These are phyloP conservation scores for Whitmania pigra DNA, from an alignment of 1,140 invertebrate species.

Conservation along the genomic window DNA sequence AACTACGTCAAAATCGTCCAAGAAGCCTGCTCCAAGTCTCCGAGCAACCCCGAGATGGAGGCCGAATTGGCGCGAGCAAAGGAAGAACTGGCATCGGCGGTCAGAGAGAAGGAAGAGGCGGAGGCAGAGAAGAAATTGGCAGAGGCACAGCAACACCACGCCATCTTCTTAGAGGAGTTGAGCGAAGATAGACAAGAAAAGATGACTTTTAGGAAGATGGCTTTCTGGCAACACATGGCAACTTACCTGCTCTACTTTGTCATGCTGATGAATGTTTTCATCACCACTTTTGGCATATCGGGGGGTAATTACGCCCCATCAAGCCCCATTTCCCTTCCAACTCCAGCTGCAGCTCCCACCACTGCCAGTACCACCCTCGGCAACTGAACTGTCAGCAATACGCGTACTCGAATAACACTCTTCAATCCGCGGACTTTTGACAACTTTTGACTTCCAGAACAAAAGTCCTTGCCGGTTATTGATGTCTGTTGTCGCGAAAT, in stretches of 20 bases:
- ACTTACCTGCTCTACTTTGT: slow-evolving; percentile 19
- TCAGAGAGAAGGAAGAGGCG: slow-evolving; percentile 22
- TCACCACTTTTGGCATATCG: slow-evolving; percentile 20
- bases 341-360: background rate
- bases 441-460: too few relatives aligned
- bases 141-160: slow-evolving; percentile 25
- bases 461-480: too few relatives aligned
- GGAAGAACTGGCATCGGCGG: slow-evolving; percentile 20
- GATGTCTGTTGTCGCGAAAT: too few relatives aligned
- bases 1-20: slow-evolving; percentile 26
- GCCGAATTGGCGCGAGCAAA: slow-evolving; percentile 18
- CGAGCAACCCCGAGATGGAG: slow-evolving; percentile 22
- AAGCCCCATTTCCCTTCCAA: background rate
- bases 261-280: slow-evolving; percentile 21
- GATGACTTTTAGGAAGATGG: slow-evolving; percentile 20
- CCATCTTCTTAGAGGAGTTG: slow-evolving; percentile 24
- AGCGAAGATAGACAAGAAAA: slow-evolving; percentile 23
- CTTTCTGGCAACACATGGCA: slow-evolving; percentile 21
- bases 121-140: slow-evolving; percentile 25
- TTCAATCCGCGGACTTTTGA: too few relatives aligned
- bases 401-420: background rate
- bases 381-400: background rate
- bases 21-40: slow-evolving; percentile 23
- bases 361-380: background rate
- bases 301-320: slow-evolving; percentile 3